Percentiles rank a stretch among this genome's conserved stretches.
These are phyloP conservation scores for Serinus canaria DNA, from an alignment of 2,113 vertebrate genomes.

Conservation along the genomic window DNA sequence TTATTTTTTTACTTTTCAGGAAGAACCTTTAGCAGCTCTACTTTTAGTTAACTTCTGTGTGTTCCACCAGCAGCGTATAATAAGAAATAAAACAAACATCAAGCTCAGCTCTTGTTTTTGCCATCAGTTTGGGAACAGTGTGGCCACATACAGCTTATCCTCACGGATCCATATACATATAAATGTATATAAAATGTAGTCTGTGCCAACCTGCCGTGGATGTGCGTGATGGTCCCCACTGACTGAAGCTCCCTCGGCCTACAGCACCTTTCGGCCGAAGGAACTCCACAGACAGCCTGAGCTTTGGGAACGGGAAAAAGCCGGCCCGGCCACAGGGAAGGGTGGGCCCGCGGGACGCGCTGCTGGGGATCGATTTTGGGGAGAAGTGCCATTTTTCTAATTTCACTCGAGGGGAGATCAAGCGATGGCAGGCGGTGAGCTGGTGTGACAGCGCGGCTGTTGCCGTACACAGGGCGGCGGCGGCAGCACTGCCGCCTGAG, in stretches of 20 bases:
- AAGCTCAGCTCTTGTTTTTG: neutral
- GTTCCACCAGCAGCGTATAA: neutral
- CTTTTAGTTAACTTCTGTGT: neutral
- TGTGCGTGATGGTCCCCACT: accelerated
- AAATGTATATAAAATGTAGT: accelerated
- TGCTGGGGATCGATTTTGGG: accelerated
- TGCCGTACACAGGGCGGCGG: accelerated
- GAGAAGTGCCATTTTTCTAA: neutral
- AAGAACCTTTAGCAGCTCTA: neutral
- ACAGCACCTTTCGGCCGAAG: accelerated
- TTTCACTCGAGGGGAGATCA: neutral
- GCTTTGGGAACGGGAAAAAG: neutral
- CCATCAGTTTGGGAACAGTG: accelerated
- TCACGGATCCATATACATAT: too few species aligned
- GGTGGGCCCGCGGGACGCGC: accelerated
- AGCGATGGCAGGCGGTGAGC: neutral
- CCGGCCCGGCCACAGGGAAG: accelerated
- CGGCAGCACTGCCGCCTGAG: neutral
- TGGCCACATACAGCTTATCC: accelerated
- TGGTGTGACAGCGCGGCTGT: accelerated
- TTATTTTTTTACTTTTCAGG: neutral
- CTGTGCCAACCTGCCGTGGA: neutral
- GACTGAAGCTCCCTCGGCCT: neutral
- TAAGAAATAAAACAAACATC: neutral
- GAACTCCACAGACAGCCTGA: accelerated